phyloP scores from a whole-genome alignment of 2,113 vertebrate genomes.

The Miniopterus natalensis region DNA sequence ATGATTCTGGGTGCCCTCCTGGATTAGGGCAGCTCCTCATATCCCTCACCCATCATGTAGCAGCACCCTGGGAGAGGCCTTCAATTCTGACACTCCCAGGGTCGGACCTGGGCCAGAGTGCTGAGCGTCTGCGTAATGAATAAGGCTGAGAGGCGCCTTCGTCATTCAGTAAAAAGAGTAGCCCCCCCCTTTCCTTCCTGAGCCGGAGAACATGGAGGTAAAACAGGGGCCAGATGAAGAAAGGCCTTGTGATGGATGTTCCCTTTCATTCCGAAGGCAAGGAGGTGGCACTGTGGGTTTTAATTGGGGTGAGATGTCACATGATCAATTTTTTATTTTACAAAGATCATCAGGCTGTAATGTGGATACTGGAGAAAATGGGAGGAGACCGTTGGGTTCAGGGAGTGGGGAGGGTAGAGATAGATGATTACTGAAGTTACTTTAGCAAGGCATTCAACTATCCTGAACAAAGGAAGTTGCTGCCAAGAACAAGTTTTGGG shows the following conservation, averaged over 20 bases:
- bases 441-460: neutral
- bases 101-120: neutral
- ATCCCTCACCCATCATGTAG: neutral
- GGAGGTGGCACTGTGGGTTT: neutral
- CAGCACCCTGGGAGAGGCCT: neutral
- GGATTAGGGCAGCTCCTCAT: neutral
- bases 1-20: neutral
- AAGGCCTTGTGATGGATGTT: neutral
- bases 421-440: neutral
- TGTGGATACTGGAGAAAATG: neutral
- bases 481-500: neutral
- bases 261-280: neutral
- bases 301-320: neutral
- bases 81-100: neutral
- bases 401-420: neutral
- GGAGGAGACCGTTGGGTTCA: neutral
- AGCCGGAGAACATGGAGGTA: neutral
- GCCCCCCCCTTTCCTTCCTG: neutral
- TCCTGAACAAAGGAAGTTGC: neutral
- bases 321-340: neutral
- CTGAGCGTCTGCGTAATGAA: neutral
- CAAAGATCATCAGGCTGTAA: neutral
- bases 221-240: neutral
- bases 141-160: neutral
- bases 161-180: neutral